Percentiles rank a stretch among this genome's conserved stretches.
phyloP scores from a whole-genome alignment of 2,113 vertebrate species.

The Trinectes maculatus region DNA sequence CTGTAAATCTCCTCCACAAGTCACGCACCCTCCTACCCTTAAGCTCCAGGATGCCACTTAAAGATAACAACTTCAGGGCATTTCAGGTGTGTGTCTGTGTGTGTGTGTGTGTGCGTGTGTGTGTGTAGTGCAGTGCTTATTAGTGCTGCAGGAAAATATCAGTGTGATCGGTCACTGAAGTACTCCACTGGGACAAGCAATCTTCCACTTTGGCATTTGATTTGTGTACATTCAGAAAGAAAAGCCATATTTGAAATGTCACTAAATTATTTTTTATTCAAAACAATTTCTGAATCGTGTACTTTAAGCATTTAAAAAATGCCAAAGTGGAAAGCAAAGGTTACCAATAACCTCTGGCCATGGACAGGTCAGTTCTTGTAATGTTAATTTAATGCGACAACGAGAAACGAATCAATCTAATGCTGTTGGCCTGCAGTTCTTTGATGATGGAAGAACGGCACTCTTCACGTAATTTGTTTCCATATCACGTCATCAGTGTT shows the following conservation, averaged over 20 bases:
- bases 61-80: slow-evolving; percentile 69
- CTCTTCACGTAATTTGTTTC: neutral
- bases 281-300: neutral
- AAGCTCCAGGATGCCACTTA: slow-evolving; percentile 67
- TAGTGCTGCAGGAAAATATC: slow-evolving; percentile 15
- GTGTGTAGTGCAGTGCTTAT: slow-evolving; percentile 16
- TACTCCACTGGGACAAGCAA: neutral
- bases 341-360: neutral
- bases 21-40: slow-evolving; percentile 59
- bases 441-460: slow-evolving; percentile 1
- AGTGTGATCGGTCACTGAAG: neutral
- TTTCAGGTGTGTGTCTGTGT: slow-evolving; percentile 31
- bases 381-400: neutral
- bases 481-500: slow-evolving; percentile 16
- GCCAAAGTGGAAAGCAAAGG: too few relatives aligned
- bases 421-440: neutral
- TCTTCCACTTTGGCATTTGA: neutral
- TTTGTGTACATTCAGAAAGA: too few relatives aligned
- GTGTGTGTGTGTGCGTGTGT: neutral
- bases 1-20: slow-evolving; percentile 63
- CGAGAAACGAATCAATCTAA: neutral
- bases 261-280: too few relatives aligned
- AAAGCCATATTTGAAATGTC: neutral
- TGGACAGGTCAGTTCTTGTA: neutral
- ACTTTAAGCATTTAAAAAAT: neutral